A percentile compares a stretch with the other conserved stretches of the same genome.
Conservation (phyloP, 2,797 vertebrate genomes). For the Sternotherus odoratus region DNA sequence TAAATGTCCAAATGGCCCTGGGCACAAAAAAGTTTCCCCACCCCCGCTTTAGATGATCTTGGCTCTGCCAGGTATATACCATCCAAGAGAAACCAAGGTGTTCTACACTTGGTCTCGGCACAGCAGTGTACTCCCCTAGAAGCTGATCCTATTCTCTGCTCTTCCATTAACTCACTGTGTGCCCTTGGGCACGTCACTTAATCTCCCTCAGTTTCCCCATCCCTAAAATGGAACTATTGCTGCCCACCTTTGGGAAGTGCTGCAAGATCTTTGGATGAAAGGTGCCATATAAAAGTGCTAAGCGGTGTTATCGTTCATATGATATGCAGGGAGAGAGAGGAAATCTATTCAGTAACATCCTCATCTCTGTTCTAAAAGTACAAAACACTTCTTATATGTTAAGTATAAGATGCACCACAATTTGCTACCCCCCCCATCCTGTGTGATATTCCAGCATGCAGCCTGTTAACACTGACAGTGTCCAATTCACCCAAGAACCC, state of each 20-base stretch:
- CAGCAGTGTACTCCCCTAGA: neutral
- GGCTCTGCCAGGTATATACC: neutral
- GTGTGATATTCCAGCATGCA: neutral
- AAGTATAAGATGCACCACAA: neutral
- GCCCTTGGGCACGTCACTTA: neutral
- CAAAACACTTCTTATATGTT: neutral
- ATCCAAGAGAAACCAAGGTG: neutral
- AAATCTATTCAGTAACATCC: neutral
- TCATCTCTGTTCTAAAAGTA: neutral
- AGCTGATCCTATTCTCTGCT: neutral
- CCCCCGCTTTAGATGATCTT: neutral
- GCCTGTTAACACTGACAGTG: neutral
- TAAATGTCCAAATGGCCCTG: too few relatives aligned
- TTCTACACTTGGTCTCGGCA: neutral
- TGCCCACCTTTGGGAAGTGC: neutral
- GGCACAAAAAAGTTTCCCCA: too few relatives aligned
- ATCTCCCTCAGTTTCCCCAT: neutral
- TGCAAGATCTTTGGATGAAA: neutral
- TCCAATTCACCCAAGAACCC: neutral
- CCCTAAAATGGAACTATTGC: neutral
- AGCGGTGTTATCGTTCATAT: neutral
- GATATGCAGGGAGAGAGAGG: neutral
- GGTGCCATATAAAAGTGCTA: neutral
- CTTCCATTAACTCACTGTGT: neutral
- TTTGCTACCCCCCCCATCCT: too few relatives aligned